Evolutionary conservation across 2,888 invertebrate genomes (phyloP), one percentile per base, ranked within the genome.

Genomic region (Melangyna quadrimaculata): DNA sequence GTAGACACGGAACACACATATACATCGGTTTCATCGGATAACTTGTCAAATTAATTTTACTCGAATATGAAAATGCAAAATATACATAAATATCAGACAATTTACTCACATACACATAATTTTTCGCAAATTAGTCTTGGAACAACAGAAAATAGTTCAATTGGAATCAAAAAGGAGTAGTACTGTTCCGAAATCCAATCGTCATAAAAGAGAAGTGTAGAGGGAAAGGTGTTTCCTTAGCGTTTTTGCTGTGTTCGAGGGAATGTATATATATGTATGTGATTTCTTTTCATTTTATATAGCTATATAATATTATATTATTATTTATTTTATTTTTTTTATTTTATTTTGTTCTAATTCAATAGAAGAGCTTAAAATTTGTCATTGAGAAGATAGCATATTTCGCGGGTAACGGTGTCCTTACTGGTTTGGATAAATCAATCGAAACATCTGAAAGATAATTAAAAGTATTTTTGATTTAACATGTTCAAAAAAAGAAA

Each of bases 381-480:
- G 93, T 98, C 97, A 91, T 96, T 95, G 91, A 99, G 94, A 89
- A 99, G 94, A 92, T 98, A 96, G 93, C 98, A 98, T 89, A 99
- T 93, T 94, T 97, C 97, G 91, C 96, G 95, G 80, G 99, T 98
- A 88, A 98, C 98, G 87, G 96, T 94, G 93, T 99, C 99, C 94
- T 99, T 98, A 93, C 98, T 99, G 89, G 98, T 98, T 91, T 99
- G 95, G 88, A 99, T 96, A 81, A n/a, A 99, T 99, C 91, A 99
- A 94, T 91, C 99, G 97, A 94, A 97, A 99, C 99, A 99, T 99
- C 98, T 99, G 94, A 93, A 69, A 32, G 14, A 43, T 27, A 27
- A 51, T 14, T 7, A 2, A n/a, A 27, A 3, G 1, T 19, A 1
- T 51, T 51, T 51, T 22, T 22, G 6, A 51, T 51, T 51, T 14